phyloP scores from a whole-genome alignment of 2,797 vertebrate genomes.

The Coracias cyanogaster region DNA sequence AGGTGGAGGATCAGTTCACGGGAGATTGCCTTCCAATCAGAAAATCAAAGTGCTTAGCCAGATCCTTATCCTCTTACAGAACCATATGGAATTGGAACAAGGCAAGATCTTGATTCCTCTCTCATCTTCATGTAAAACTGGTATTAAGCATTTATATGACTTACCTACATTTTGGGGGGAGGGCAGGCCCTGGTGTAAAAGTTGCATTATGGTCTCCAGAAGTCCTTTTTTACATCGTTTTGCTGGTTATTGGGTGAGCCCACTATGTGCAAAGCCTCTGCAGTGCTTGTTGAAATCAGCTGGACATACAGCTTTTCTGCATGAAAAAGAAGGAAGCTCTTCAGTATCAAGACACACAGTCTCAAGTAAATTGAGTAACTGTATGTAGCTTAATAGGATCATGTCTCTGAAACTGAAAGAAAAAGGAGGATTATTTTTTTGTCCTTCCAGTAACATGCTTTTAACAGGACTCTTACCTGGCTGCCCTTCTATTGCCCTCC shows the following conservation, averaged over 20 bases:
- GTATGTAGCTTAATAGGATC: background rate
- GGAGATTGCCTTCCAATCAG: background rate
- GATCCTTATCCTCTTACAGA: background rate
- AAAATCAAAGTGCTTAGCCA: background rate
- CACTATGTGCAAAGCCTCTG: background rate
- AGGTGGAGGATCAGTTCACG: background rate
- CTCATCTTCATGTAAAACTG: background rate
- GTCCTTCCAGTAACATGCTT: background rate
- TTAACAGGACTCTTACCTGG: background rate
- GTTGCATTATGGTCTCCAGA: background rate
- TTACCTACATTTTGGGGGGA: background rate
- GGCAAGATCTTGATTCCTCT: background rate
- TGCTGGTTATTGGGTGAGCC: background rate
- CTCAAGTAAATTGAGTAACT: slow-evolving; percentile 8
- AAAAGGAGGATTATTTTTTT: background rate
- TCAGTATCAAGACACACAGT: background rate
- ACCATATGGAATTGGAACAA: background rate
- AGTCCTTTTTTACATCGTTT: background rate
- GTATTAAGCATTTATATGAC: background rate
- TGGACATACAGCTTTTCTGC: background rate
- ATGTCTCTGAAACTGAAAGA: background rate
- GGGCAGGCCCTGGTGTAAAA: background rate
- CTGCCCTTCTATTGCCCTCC: background rate
- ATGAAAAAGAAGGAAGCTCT: background rate
- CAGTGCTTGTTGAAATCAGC: background rate